Conservation (phyloP, 2,113 vertebrate species). For the Spermophilus dauricus region DNA sequence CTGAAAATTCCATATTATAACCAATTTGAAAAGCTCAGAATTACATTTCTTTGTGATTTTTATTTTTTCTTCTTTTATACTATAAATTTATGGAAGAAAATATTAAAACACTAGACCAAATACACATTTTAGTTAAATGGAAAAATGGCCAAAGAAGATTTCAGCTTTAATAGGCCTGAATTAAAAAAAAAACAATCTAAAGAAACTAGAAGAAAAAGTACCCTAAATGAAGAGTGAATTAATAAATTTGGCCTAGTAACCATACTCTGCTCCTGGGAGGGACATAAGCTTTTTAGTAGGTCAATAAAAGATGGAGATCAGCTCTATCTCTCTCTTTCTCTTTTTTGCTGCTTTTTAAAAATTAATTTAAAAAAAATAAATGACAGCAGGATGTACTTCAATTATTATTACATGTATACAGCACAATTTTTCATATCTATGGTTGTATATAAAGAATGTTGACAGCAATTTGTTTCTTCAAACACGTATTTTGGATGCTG, state of each 20-base stretch:
- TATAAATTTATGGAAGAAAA: neutral
- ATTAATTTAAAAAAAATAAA: too few species aligned
- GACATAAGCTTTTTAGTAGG: neutral
- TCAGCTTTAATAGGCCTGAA: neutral
- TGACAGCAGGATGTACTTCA: too few species aligned
- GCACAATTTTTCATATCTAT: too few species aligned
- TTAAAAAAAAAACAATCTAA: neutral
- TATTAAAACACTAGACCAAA: neutral
- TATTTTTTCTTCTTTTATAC: neutral
- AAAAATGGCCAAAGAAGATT: neutral
- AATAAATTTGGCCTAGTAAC: neutral
- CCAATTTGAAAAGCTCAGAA: neutral
- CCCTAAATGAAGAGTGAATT: neutral
- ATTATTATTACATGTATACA: too few species aligned
- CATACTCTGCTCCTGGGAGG: neutral
- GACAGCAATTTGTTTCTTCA: too few species aligned
- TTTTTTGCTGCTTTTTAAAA: too few species aligned
- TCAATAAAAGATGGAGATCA: neutral
- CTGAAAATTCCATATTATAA: slow-evolving; percentile 1
- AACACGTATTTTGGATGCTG: too few species aligned
- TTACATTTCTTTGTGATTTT: neutral
- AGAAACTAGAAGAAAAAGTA: neutral
- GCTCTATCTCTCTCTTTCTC: neutral
- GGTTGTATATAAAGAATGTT: too few species aligned
- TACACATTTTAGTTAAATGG: neutral